Conservation (phyloP, 1,140 invertebrate genomes). For the Amphibalanus amphitrite region DNA sequence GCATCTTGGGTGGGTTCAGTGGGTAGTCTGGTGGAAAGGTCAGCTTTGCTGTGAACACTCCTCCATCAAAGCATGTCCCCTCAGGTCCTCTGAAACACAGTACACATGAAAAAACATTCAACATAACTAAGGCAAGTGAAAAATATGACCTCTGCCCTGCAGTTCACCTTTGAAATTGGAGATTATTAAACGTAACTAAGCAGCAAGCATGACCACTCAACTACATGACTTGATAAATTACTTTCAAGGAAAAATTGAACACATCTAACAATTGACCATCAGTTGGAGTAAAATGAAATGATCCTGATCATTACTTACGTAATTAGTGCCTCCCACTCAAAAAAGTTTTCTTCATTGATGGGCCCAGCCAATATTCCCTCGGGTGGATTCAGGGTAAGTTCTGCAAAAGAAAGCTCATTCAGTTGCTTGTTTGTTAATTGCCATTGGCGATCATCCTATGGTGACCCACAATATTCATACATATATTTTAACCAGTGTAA, state of each 20-base stretch:
- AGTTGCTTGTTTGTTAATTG: too few relatives aligned
- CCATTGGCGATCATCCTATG: too few relatives aligned
- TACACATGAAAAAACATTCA: not conserved
- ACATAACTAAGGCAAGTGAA: conserved; percentile 10
- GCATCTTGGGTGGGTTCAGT: conserved; percentile 96
- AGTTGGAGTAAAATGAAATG: not conserved
- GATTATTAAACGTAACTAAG: not conserved
- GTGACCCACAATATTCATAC: not conserved
- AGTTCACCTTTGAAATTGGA: not conserved
- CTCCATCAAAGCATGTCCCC: conserved; percentile 96
- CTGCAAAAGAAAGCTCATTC: conserved; percentile 37
- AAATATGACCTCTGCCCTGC: conserved; percentile 5
- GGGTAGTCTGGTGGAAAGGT: conserved; percentile 95
- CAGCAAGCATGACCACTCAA: too few relatives aligned
- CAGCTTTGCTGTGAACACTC: conserved; percentile 90
- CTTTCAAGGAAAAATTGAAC: too few relatives aligned
- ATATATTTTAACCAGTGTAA: not conserved
- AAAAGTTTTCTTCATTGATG: conserved; percentile 97
- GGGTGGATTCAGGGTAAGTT: conserved; percentile 91
- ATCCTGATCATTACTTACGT: conserved; percentile 41
- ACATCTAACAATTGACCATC: not conserved
- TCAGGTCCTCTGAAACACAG: conserved; percentile 60
- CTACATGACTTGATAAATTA: too few relatives aligned
- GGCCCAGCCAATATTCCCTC: conserved; percentile 97
- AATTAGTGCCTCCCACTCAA: conserved; percentile 99